Evolutionary conservation across 1,140 invertebrate genomes (phyloP), one percentile per base, ranked within the genome.

Genomic region (Drosophila athabasca): DNA sequence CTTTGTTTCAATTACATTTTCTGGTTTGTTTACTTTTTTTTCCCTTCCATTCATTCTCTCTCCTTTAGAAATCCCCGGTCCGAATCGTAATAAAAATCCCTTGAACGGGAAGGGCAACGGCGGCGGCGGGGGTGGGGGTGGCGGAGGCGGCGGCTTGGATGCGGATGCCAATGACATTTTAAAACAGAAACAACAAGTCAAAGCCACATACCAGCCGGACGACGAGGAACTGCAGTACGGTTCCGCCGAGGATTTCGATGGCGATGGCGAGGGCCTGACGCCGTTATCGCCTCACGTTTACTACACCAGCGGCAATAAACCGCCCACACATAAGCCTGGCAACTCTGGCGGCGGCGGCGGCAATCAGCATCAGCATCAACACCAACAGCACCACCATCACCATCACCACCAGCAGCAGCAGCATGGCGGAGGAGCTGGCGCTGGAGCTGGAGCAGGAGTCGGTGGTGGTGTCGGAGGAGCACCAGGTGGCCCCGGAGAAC

Each of bases 1-100:
- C 79, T 87, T 82, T 79, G 62, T 87, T 87, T 88, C 82, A 87
- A 87, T 87, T 87, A 87, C 74, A 59, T 60, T 76, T 70, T 65
- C 59, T 71, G 54, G 72, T 88, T 69, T 51, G 61, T 61, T 69
- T 62, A 59, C 68, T 69, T 60, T 64, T 64, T 22, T 11, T 53
- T 57, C 58, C 54, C 43, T 61, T 67, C 62, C 62, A 19, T 76
- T 68, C 65, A 59, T 71, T 88, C 17, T 68, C 17, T 68, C 90
- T 66, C 74, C 68, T 22, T 24, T 82, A 94, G 93, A 94, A 91
- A 94, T 94, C 64, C 93, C 93, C 41, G 93, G 93, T 51, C 93
- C 93, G 59, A 93, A 92, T 64, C 87, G 92, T 74, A 90, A 91
- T 76, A 90, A 91, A 90, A 90, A 72, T 75, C 76, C 81, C 31